A percentile compares a stretch with the other conserved stretches of the same genome.
These are phyloP conservation scores for Bicyclus anynana DNA, from an alignment of 1,140 invertebrate species.

Conservation along the genomic window DNA sequence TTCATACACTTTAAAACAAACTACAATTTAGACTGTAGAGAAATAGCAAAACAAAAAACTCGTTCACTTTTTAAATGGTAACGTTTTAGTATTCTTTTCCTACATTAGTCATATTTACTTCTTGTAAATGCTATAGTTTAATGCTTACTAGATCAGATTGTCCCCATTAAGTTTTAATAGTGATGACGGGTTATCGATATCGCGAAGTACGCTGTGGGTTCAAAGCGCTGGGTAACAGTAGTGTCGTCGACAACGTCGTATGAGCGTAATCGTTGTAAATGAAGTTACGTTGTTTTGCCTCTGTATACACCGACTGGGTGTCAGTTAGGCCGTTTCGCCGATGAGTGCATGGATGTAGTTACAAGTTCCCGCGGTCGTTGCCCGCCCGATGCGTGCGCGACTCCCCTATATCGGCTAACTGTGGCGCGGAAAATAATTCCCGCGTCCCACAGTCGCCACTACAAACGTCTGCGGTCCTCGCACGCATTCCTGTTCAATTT, in stretches of 20 bases:
- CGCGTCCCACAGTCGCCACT: conserved; percentile 28
- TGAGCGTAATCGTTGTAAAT: conserved; percentile 10
- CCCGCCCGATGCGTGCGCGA: conserved; percentile 59
- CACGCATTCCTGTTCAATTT: conserved; percentile 2
- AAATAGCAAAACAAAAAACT: too few relatives aligned
- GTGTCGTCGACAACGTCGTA: conserved; percentile 30
- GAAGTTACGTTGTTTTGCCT: conserved; percentile 41
- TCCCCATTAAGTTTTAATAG: conserved; percentile 31
- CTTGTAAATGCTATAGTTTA: neutral
- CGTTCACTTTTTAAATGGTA: too few relatives aligned
- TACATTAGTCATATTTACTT: neutral
- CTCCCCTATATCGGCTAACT: conserved; percentile 55
- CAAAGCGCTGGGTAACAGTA: conserved; percentile 44
- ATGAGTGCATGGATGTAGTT: conserved; percentile 56
- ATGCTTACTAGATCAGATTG: neutral
- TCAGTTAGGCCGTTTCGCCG: conserved; percentile 42
- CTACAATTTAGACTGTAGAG: too few relatives aligned
- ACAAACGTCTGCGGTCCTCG: conserved; percentile 14
- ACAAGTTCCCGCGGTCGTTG: conserved; percentile 74
- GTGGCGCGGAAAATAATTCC: conserved; percentile 63
- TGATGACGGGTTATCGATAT: conserved; percentile 47
- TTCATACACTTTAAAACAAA: too few relatives aligned
- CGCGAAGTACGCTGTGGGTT: conserved; percentile 50
- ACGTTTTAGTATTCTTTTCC: too few relatives aligned
- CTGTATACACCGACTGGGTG: conserved; percentile 8